phyloP scores from a whole-genome alignment of 2,797 vertebrate genomes.

The Catharus ustulatus region DNA sequence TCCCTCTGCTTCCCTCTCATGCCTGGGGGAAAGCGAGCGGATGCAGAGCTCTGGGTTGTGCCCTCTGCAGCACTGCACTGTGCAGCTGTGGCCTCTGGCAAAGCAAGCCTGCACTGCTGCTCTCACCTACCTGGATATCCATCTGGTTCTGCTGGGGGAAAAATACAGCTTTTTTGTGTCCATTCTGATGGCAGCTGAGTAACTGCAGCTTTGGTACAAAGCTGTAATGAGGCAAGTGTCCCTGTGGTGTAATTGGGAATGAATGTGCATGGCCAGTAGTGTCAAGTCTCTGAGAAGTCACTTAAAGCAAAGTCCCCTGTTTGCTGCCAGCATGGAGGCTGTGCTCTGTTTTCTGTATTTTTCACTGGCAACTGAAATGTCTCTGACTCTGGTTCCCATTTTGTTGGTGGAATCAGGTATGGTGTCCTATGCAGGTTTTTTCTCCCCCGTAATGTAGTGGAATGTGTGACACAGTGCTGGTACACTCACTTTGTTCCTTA shows the following conservation, averaged over 20 bases:
- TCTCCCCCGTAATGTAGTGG: neutral
- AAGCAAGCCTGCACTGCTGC: neutral
- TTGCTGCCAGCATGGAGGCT: neutral
- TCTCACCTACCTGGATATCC: slow-evolving; percentile 32
- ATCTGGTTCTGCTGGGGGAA: slow-evolving; percentile 55
- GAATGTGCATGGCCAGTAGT: slow-evolving; percentile 15
- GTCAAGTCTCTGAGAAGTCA: slow-evolving; percentile 32
- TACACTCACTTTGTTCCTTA: neutral
- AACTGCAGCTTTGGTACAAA: slow-evolving; percentile 47
- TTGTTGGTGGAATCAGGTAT: neutral
- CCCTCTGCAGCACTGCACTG: neutral
- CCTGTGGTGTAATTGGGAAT: slow-evolving; percentile 48
- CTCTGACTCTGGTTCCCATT: neutral
- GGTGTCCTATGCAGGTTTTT: neutral
- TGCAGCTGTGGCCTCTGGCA: slow-evolving; percentile 39
- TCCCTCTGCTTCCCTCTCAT: neutral
- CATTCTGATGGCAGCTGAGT: slow-evolving; percentile 1
- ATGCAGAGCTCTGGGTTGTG: neutral
- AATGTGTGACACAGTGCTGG: neutral
- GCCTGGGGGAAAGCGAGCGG: neutral
- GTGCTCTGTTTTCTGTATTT: neutral
- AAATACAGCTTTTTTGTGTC: neutral
- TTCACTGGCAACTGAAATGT: neutral
- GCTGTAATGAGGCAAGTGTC: slow-evolving; percentile 45
- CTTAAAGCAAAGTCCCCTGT: neutral